phyloP scores from a whole-genome alignment of 2,113 vertebrate species.

The Solea solea region DNA sequence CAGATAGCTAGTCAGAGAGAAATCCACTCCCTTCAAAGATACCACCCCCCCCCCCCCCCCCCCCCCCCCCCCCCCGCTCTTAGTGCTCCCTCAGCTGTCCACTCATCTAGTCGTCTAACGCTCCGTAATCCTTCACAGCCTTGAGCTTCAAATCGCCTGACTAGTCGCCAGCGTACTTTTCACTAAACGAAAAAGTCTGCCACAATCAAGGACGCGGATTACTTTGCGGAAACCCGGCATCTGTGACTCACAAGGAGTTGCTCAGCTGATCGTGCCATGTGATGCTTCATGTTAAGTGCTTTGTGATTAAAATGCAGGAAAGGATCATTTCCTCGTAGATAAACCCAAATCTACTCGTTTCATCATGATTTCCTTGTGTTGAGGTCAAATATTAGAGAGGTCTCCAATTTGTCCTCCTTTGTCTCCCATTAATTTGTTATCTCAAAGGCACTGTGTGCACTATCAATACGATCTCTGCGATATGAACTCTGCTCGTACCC shows the following conservation, averaged over 20 bases:
- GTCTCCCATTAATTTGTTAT: conserved; percentile 9
- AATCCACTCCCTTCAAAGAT: conserved; percentile 55
- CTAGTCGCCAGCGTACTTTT: conserved; percentile 28
- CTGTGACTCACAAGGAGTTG: conserved; percentile 1
- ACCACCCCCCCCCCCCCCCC: conserved; percentile 25
- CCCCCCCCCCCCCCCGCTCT: conserved; percentile 28
- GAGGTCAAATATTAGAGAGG: conserved; percentile 32
- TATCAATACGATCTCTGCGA: not conserved
- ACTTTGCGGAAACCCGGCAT: conserved; percentile 16
- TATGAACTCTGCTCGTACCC: not conserved
- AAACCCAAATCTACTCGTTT: not conserved
- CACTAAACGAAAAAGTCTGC: conserved; percentile 50
- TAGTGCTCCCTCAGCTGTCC: conserved; percentile 38
- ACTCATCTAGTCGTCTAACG: conserved; percentile 51
- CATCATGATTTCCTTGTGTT: conserved; percentile 38
- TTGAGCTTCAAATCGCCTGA: conserved; percentile 58
- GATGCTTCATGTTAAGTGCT: not conserved
- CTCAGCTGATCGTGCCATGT: not conserved
- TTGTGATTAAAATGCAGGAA: conserved; percentile 14
- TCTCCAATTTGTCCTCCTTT: not conserved
- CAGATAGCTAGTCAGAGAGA: conserved; percentile 28
- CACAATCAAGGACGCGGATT: conserved; percentile 36
- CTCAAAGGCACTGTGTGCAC: not conserved
- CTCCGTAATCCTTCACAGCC: conserved; percentile 63
- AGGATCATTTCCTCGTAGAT: conserved; percentile 16